phyloP scores from a whole-genome alignment of 1,140 invertebrate genomes.

The Cyclina sinensis region DNA sequence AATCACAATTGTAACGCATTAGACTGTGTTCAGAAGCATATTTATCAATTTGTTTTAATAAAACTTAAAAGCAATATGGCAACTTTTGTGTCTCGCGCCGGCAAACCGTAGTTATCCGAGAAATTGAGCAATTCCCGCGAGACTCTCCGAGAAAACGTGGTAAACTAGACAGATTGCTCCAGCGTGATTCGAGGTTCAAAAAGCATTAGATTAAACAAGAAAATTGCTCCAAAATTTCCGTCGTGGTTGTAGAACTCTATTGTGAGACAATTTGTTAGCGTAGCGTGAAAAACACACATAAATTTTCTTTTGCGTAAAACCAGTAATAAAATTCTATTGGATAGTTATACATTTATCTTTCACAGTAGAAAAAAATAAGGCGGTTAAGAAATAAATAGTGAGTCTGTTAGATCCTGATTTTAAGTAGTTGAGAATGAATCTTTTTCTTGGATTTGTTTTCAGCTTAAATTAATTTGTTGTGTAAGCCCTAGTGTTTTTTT shows the following conservation, averaged over 20 bases:
- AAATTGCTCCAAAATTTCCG: conserved; percentile 22
- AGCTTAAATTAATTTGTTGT: too few relatives aligned
- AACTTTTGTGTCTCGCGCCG: conserved; percentile 46
- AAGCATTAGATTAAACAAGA: conserved; percentile 38
- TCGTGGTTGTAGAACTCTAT: conserved; percentile 7
- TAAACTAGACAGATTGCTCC: conserved; percentile 53
- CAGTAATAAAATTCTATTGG: neutral
- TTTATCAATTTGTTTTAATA: conserved; percentile 64
- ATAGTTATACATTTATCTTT: too few relatives aligned
- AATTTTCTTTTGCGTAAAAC: neutral
- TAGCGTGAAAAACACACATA: too few relatives aligned
- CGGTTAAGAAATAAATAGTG: too few relatives aligned
- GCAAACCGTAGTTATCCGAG: conserved; percentile 58
- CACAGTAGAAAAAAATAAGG: too few relatives aligned
- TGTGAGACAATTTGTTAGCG: neutral
- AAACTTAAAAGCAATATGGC: conserved; percentile 62
- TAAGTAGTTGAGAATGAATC: too few relatives aligned
- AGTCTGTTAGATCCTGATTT: too few relatives aligned
- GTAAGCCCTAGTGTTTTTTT: too few relatives aligned
- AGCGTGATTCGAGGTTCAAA: conserved; percentile 32
- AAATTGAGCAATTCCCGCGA: conserved; percentile 59
- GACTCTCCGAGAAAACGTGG: conserved; percentile 20
- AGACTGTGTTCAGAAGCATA: conserved; percentile 14
- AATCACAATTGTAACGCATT: conserved; percentile 51
- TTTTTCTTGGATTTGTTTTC: too few relatives aligned